phyloP scores from a whole-genome alignment of 2,113 vertebrate genomes.

The Stigmatopora nigra region DNA sequence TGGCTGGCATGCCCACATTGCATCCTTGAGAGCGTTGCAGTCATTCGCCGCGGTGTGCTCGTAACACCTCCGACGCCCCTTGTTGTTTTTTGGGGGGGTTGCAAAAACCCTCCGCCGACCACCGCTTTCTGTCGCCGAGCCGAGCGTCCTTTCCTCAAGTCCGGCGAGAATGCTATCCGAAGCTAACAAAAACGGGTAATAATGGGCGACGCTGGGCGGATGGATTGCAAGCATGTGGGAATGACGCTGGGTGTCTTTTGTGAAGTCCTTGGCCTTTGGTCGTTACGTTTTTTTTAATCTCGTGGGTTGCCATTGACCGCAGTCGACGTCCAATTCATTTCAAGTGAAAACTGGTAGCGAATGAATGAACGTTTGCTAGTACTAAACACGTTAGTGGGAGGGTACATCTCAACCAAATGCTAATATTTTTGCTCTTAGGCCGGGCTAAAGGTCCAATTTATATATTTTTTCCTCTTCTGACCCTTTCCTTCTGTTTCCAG shows the following conservation, averaged over 20 bases:
- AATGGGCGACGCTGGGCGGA: conserved; percentile 31
- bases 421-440: too few species aligned
- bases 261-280: conserved; percentile 32
- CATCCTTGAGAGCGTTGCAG: conserved; percentile 71
- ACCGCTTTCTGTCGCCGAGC: conserved; percentile 11
- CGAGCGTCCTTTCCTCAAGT: conserved; percentile 35
- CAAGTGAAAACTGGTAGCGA: too few species aligned
- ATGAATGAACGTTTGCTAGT: too few species aligned
- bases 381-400: too few species aligned
- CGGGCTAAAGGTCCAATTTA: too few species aligned
- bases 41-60: conserved; percentile 40
- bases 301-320: too few species aligned
- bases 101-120: conserved; percentile 3
- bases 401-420: too few species aligned
- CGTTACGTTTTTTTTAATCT: too few species aligned
- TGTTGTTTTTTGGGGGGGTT: neutral
- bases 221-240: conserved; percentile 52
- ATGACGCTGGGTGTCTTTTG: conserved; percentile 43
- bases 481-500: conserved; percentile 43
- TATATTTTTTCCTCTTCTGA: neutral
- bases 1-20: conserved; percentile 70
- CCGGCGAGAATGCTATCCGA: conserved; percentile 71
- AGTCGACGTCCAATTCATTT: too few species aligned
- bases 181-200: conserved; percentile 79
- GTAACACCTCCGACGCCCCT: conserved; percentile 22